phyloP scores from a whole-genome alignment of 2,113 vertebrate species.

The Osmerus eperlanus region DNA sequence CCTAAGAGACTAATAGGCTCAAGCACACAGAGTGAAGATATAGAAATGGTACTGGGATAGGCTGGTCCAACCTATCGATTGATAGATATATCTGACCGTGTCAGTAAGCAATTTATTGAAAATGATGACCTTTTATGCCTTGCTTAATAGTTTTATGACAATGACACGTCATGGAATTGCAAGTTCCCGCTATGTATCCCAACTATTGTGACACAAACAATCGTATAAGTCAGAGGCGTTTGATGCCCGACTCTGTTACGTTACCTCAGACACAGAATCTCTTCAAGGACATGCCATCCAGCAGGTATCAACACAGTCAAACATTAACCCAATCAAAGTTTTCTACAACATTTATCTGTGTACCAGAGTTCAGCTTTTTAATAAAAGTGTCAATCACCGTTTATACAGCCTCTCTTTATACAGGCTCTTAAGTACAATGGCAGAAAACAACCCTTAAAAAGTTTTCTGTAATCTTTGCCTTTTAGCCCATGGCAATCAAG shows the following conservation, averaged over 20 bases:
- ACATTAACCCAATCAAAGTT: neutral
- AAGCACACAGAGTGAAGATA: no score
- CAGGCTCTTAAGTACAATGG: neutral
- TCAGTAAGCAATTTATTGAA: no score
- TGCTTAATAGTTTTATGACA: no score
- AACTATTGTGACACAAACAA: neutral
- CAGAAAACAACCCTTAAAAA: no score
- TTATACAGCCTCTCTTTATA: neutral
- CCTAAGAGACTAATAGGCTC: no score
- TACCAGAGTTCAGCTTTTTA: constrained; percentile 1
- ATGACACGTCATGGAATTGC: no score
- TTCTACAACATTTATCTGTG: neutral
- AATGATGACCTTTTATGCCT: no score
- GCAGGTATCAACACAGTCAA: neutral
- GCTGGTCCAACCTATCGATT: no score
- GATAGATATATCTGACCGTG: no score
- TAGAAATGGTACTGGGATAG: no score
- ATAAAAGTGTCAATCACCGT: constrained; percentile 7
- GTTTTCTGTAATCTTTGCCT: no score
- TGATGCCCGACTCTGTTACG: neutral
- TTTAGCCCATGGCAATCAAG: no score
- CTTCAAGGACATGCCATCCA: neutral
- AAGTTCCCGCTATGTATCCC: neutral
- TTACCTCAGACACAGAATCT: neutral
- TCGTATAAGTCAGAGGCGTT: neutral